Evolutionary conservation across 2,888 invertebrate genomes (phyloP).

Genomic region (Epistrophe grossulariae): DNA sequence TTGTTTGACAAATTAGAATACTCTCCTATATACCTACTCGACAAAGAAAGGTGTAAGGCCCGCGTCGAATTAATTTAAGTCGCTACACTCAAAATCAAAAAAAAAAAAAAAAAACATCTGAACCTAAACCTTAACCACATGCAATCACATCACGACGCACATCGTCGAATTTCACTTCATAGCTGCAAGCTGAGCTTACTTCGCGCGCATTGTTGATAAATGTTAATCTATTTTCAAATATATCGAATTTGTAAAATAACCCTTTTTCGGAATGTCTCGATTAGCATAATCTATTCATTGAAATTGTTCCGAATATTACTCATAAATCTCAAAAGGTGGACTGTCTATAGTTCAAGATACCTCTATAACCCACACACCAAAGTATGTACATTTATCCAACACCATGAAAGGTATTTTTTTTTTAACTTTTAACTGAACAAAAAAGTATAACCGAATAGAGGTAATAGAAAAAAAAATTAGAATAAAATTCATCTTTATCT

Average conservation of each 20-base stretch:
- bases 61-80: conserved; percentile 31
- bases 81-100: background rate
- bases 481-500: conserved; percentile 73
- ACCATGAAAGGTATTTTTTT: conserved; percentile 40
- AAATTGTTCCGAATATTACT: conserved; percentile 69
- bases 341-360: background rate
- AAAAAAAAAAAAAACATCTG: background rate
- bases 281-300: conserved; percentile 73
- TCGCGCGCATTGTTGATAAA: conserved; percentile 32
- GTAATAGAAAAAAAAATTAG: conserved; percentile 40
- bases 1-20: conserved; percentile 68
- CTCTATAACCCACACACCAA: background rate
- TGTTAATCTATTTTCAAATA: conserved; percentile 57
- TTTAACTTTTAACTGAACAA: background rate
- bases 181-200: conserved; percentile 15
- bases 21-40: conserved; percentile 15
- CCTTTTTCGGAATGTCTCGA: conserved; percentile 45
- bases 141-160: background rate
- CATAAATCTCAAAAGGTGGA: conserved; percentile 62
- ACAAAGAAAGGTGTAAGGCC: conserved; percentile 28
- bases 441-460: background rate
- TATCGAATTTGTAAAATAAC: conserved; percentile 53
- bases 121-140: background rate
- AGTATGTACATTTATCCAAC: background rate
- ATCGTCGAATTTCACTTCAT: conserved; percentile 30